Base-by-base conservation (phyloP, 1,140 invertebrate genomes). In the Trichogramma pretiosum region DNA sequence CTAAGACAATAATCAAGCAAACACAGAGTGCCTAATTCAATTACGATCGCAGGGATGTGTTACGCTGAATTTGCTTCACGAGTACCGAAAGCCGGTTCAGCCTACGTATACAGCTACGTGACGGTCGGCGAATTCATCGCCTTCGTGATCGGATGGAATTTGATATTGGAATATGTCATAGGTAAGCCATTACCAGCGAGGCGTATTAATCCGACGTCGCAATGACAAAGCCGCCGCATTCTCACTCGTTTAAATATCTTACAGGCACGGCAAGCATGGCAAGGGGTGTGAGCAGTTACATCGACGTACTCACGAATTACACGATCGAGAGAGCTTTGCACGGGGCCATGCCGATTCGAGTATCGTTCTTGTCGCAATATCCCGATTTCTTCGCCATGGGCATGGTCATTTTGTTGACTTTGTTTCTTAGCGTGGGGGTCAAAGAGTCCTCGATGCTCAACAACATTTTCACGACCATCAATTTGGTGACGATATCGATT, bases 371-470 rank as follows among this genome's bases (percentile, higher is more conserved):
- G 18, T 82, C 84, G 0, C 69, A 82, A 10, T 93, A 93, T 75
- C 87, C 88, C 1, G 87, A 91, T 63, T 85, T 91, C 56, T 79
- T 90, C 41, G 83, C 87, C 0, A 83, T 86, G 57, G 67, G 57
- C 3, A 75, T 90, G 46, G 79, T 87, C 1, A 46, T 87, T 11
- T 48, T 86, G 36, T 57, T 82, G 62, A 56, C 77, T 77, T 77
- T 77, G 26, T 59, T 95, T 14, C 72, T 96, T 5, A 79, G 81
- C 1, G 68, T 86, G 40, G 93, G 93, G 18, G 92, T 92, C 9
- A 89, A 83, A 59, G 89, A 95, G 65, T 95, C 92, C 0, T 85
- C 90, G 5, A 77, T 80, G 33, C 73, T 96, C 38, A 96, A 95
- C 68, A 95, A 92, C 58, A 73, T 93, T 8, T 96, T 96, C 63